These are phyloP conservation scores for Hirtodrosophila duncani DNA, from an alignment of 2,888 invertebrate species.

Conservation along the genomic window DNA sequence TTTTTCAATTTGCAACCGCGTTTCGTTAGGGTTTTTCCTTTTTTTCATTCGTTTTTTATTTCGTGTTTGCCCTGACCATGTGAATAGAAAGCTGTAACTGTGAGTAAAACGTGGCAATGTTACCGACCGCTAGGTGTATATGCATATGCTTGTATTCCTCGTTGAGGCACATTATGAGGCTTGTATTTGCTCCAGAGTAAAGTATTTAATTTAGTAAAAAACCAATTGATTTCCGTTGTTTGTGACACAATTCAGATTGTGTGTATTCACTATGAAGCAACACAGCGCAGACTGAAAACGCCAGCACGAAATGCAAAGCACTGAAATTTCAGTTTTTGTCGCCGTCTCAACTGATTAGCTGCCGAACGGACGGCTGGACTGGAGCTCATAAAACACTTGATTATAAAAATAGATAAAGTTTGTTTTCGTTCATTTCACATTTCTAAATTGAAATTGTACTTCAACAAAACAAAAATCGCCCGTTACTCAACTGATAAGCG, in stretches of 20 bases:
- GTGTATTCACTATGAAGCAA: constrained; percentile 37
- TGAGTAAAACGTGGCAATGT: constrained; percentile 26
- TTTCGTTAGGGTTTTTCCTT: constrained; percentile 10
- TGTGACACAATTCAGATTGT: constrained; percentile 12
- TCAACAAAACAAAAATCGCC: no score
- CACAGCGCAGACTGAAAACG: constrained; percentile 49
- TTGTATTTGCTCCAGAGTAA: background rate
- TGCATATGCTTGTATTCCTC: constrained; percentile 73
- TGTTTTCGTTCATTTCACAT: constrained; percentile 9
- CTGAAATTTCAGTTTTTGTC: background rate
- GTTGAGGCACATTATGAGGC: constrained; percentile 57
- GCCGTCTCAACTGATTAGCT: constrained; percentile 42
- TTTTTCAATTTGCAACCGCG: constrained; percentile 58
- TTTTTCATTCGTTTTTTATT: constrained; percentile 14
- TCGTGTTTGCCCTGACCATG: constrained; percentile 35
- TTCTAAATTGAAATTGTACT: background rate
- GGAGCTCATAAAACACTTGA: constrained; percentile 34
- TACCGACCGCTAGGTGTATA: constrained; percentile 69
- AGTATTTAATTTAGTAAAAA: constrained; percentile 13
- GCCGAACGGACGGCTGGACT: constrained; percentile 2
- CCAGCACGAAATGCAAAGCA: no score
- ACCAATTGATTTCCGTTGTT: constrained; percentile 1
- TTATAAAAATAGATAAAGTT: constrained; percentile 40
- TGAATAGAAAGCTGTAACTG: constrained; percentile 57
- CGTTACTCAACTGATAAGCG: no score